Percentiles rank a stretch among this genome's conserved stretches.
Conservation (phyloP, 2,113 vertebrate genomes). For the Plecotus auritus region DNA sequence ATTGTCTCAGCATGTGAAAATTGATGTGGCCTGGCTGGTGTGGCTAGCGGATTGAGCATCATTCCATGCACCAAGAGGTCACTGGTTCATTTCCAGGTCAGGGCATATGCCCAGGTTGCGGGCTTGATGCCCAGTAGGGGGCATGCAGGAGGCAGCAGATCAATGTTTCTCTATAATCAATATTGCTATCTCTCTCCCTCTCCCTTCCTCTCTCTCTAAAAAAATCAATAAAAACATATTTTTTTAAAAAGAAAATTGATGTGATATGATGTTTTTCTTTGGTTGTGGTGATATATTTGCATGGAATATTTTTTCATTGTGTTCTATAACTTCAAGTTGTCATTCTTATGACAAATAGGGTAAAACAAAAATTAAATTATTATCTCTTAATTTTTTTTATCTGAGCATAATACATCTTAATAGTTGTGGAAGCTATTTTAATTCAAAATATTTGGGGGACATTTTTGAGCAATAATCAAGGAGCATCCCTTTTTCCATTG, state of each 20-base stretch:
- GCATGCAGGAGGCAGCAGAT: no score
- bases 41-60: no score
- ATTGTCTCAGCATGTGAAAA: constrained; percentile 1
- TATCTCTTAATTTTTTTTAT: constrained; percentile 1
- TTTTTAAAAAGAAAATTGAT: neutral
- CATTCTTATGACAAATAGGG: neutral
- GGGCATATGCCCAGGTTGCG: no score
- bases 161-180: no score
- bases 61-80: no score
- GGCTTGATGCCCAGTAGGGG: no score
- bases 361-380: neutral
- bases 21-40: neutral
- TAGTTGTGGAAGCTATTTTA: neutral
- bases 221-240: no score
- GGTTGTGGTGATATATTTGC: neutral
- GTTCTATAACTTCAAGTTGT: neutral
- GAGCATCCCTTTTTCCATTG: neutral
- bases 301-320: neutral
- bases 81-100: no score
- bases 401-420: neutral
- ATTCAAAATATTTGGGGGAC: neutral
- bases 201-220: no score
- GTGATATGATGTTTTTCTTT: neutral
- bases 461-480: neutral
- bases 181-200: no score